Base-by-base conservation (phyloP, 2,888 invertebrate species). In the Molanna angustata region DNA sequence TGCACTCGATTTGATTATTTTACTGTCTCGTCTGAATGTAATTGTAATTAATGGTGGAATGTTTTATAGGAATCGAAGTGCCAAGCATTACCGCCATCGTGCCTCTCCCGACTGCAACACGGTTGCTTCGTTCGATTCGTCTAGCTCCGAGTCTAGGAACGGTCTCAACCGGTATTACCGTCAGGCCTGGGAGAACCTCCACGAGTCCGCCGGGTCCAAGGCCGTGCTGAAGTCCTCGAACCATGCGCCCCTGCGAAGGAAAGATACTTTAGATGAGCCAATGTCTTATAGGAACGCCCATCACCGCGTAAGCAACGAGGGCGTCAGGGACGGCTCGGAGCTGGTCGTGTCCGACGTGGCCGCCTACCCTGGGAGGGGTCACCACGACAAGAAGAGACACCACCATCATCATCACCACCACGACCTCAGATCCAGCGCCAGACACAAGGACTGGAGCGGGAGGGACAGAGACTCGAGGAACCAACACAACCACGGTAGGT, bases 151-250 rank as follows among this genome's bases (percentile, higher is more conserved):
- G 65, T 90, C 90, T 6, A 82, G 90, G 45, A 83, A 85, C 64
- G 89, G 90, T 22, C 78, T 94, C 57, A 93, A 91, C 69, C 82
- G 91, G 60, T 93, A 90, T 72, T 94, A 94, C 72, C 82, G 91
- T 20, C 89, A 92, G 69, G 94, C 94, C 2, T 94, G 94, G 94
- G 93, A 94, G 68, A 92, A 93, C 68, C 79, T 94, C 2, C 90
- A 91, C 68, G 90, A 91, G 68, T 85, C 88, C 3, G 83, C 89
- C 2, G 84, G 83, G 1, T 80, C 80, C 17, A 84, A 83, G 64
- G 65, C 68, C 1, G 67, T 66, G 39, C 58, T 65, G 11, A 57
- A 56, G 48, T 69, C 69, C 45, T 67, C 71, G 6, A 74, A 73
- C 67, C 84, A 82, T 62, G 76, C 74, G 64, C 82, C 83, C 0